Conservation (phyloP, 2,113 vertebrate species). For the Isichthys henryi region DNA sequence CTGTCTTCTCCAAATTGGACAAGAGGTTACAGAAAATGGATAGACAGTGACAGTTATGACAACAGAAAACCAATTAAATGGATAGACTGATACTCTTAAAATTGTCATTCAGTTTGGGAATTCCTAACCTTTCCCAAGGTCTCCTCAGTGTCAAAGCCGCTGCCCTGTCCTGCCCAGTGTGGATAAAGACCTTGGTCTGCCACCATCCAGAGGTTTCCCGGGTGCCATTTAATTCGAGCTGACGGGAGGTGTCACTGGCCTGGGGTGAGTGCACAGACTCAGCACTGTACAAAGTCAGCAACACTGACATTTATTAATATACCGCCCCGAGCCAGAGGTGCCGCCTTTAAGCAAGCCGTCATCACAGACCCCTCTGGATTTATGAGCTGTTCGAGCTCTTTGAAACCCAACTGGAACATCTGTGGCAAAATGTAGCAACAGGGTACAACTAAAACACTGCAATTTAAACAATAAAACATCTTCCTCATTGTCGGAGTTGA, state of each 20-base stretch:
- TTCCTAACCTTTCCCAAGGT: constrained; percentile 37
- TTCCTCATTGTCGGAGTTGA: not conserved
- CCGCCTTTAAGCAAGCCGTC: constrained; percentile 35
- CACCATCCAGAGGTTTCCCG: constrained; percentile 46
- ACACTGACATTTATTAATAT: constrained; percentile 57
- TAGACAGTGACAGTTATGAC: not conserved
- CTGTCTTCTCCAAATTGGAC: not conserved
- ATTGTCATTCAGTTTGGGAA: not conserved
- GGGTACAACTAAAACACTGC: not conserved
- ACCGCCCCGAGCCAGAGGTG: constrained; percentile 40
- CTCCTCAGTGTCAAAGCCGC: constrained; percentile 30
- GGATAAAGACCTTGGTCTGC: constrained; percentile 55
- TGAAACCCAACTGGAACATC: not conserved
- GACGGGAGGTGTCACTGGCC: constrained; percentile 50
- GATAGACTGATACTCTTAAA: not conserved
- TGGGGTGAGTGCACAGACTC: constrained; percentile 49
- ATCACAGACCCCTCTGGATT: constrained; percentile 24
- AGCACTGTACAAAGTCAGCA: constrained; percentile 51
- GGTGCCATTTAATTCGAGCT: constrained; percentile 48
- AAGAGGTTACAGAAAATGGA: not conserved
- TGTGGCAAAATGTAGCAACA: not conserved
- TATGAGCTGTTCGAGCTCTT: not conserved
- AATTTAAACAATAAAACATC: not conserved
- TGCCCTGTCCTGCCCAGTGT: constrained; percentile 41
- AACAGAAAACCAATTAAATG: not conserved